Evolutionary conservation across 2,888 invertebrate species (phyloP).

Genomic region (Ophion slaviceki): DNA sequence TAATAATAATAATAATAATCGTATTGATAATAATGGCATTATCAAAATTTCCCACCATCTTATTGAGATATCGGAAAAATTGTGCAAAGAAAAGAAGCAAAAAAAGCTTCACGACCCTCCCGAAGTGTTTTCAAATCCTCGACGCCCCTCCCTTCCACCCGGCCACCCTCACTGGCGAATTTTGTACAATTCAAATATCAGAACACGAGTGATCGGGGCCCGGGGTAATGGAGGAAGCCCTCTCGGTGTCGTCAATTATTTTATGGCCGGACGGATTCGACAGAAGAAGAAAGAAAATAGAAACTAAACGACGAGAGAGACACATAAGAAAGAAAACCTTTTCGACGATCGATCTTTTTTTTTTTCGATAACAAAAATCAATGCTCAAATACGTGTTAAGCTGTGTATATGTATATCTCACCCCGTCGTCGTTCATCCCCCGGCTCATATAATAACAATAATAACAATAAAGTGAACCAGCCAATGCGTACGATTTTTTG

Average conservation of each 20-base stretch:
- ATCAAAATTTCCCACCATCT: too few relatives aligned
- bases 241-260: background rate
- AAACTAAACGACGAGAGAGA: conserved; percentile 32
- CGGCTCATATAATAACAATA: background rate
- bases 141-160: too few relatives aligned
- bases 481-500: conserved; percentile 2
- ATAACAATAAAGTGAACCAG: background rate
- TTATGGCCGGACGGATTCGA: conserved; percentile 39
- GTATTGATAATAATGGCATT: too few relatives aligned
- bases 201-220: too few relatives aligned
- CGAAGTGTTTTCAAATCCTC: too few relatives aligned
- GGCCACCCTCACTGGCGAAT: too few relatives aligned
- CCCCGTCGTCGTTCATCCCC: conserved; percentile 3
- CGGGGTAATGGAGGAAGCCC: too few relatives aligned
- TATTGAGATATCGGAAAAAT: too few relatives aligned
- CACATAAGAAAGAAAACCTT: conserved; percentile 37
- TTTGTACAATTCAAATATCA: too few relatives aligned
- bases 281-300: conserved; percentile 46
- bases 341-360: conserved; percentile 28
- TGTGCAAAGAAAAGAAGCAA: conserved; percentile 21
- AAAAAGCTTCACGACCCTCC: background rate
- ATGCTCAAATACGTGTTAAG: conserved; percentile 74
- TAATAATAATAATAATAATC: too few relatives aligned
- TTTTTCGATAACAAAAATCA: conserved; percentile 64
- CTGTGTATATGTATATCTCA: conserved; percentile 58